Evolutionary conservation across 2,113 vertebrate genomes (phyloP).

Genomic region (Megaptera novaeangliae): DNA sequence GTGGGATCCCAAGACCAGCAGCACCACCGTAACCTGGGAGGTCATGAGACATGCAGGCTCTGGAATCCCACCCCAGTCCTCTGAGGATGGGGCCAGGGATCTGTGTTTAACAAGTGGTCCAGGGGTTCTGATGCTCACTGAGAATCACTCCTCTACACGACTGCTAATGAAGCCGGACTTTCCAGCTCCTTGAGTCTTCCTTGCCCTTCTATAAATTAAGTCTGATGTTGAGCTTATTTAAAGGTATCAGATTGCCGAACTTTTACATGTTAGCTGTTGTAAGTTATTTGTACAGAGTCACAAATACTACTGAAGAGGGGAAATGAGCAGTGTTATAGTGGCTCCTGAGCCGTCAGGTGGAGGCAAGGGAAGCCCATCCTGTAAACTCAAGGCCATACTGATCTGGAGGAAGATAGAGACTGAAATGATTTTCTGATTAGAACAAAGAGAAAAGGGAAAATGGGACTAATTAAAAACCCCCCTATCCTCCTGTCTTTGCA

Average conservation of each 20-base stretch:
- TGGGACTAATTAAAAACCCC: background rate
- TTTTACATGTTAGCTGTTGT: background rate
- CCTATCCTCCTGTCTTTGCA: background rate
- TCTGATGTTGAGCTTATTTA: background rate
- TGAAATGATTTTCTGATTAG: background rate
- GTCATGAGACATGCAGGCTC: background rate
- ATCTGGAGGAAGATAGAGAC: background rate
- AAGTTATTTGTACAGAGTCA: background rate
- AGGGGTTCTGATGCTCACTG: background rate
- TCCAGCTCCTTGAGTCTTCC: background rate
- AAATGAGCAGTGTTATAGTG: rapidly evolving
- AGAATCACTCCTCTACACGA: background rate
- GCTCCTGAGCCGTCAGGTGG: background rate
- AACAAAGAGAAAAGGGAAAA: background rate
- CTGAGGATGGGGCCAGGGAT: background rate
- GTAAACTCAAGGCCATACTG: background rate
- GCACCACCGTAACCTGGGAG: background rate
- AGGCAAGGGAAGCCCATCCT: background rate
- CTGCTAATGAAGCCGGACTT: background rate
- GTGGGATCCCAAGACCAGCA: background rate
- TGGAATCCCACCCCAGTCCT: too few species aligned
- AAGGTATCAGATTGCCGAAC: background rate
- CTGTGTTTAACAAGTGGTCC: background rate
- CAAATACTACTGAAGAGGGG: background rate
- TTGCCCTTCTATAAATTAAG: background rate